A percentile compares a stretch with the other conserved stretches of the same genome.
These are phyloP conservation scores for Thymelicus lineola DNA, from an alignment of 2,888 invertebrate species.

Conservation along the genomic window DNA sequence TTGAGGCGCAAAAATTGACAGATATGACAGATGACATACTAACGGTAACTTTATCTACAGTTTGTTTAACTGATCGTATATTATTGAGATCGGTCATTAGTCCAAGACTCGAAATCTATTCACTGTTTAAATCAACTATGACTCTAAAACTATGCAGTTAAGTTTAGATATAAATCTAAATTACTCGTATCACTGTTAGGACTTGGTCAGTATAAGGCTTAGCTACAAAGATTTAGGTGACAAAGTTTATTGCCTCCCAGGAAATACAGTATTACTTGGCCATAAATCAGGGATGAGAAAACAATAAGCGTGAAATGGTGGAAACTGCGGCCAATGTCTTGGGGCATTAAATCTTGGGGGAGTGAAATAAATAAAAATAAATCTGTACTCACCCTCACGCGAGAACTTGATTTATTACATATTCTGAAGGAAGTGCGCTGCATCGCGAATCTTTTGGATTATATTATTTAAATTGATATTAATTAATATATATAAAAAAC, in stretches of 20 bases:
- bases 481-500: not conserved
- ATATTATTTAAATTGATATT: constrained; percentile 1
- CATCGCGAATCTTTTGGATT: constrained; percentile 6
- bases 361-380: constrained; percentile 85
- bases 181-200: constrained; percentile 18
- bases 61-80: too few relatives aligned
- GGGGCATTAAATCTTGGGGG: constrained; percentile 82
- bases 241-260: constrained; percentile 82
- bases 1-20: too few relatives aligned
- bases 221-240: constrained; percentile 82
- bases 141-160: too few relatives aligned
- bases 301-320: constrained; percentile 86
- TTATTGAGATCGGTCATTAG: too few relatives aligned
- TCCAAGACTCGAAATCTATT: too few relatives aligned
- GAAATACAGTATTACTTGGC: constrained; percentile 80
- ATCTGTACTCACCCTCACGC: constrained; percentile 73
- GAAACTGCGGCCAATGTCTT: constrained; percentile 81
- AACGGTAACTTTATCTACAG: too few relatives aligned
- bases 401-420: constrained; percentile 77
- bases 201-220: constrained; percentile 66
- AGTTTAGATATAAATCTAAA: constrained; percentile 18
- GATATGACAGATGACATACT: too few relatives aligned
- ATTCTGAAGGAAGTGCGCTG: constrained; percentile 45
- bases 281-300: constrained; percentile 85
- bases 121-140: too few relatives aligned